Evolutionary conservation across 2,888 invertebrate genomes (phyloP), one percentile per base, ranked within the genome.

Genomic region (Amblyjoppa proteus): DNA sequence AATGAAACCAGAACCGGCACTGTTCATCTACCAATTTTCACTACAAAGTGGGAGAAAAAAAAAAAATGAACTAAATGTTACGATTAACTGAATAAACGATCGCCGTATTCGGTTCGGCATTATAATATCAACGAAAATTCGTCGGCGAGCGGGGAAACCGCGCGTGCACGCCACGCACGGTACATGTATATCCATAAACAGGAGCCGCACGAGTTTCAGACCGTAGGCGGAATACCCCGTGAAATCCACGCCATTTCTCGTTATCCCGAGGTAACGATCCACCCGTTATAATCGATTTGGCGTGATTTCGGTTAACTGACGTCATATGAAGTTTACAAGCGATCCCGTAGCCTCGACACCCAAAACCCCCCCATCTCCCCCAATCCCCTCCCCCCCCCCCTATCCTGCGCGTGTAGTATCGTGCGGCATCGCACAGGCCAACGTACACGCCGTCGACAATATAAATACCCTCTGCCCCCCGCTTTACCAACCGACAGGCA

Each of bases 221-320:
- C 76, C 61, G 64, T 74, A 38, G 66, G 79, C 81, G 88, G 88
- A 89, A 88, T 92, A 91, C 90, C 88, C 89, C 89, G 89, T 91
- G 90, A 91, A 91, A 92, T 90, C 88, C 88, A 83, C 90, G 91
- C 91, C 91, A 89, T 90, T 91, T 91, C 91, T 87, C 90, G 90
- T 89, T 91, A 91, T 88, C 89, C 87, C 88, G 87, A 88, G 85
- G 89, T 89, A 89, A 89, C 91, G 91, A 91, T 91, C 89, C 88
- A 88, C 86, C 89, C 90, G 91, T 91, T 91, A 91, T 92, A 92
- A 92, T 92, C 92, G 91, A 92, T 92, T 92, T 89, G 88, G 89
- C 91, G 91, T 90, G 92, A 92, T 92, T 92, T 90, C 90, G 90
- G 91, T 91, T 91, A 92, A 91, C 91, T 91, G 89, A 90, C 90